Evolutionary conservation across 2,797 vertebrate genomes (phyloP), one percentile per base, ranked within the genome.

Genomic region (Pteronotus mesoamericanus): DNA sequence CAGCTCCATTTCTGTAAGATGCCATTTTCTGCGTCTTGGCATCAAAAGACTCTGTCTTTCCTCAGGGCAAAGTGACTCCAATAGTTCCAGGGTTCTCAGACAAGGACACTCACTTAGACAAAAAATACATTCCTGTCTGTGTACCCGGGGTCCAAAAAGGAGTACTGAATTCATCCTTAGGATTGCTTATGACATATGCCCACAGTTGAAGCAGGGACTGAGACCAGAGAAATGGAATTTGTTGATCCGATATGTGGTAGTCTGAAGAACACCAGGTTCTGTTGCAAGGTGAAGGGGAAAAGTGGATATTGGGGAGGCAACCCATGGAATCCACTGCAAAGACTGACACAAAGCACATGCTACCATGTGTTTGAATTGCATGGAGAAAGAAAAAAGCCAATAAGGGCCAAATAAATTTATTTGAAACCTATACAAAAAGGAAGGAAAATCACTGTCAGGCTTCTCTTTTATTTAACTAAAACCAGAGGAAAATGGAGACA

Each of bases 401-500:
- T 10, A 72, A 57, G 77, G 19, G 90, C 46, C 42, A 79, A 82
- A 53, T 64, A 55, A 61, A 68, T 48, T 32, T 57, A 68, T 94
- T 77, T 87, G 77, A 72, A 77, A 90, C 16, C 69, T 74, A 39
- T 79, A 26, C 48, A 59, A n/a, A 92, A 90, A 86, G 19, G 32
- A 79, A 93, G 78, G 75, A 83, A 53, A 59, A 61, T 71, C 57
- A 9, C 66, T 85, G 37, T 89, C n/a, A 88, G 37, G 77, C 29
- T 89, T 85, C 51, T 72, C 64, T 92, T 68, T 82, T 84, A 57
- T 51, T 96, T 86, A 84, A 69, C 59, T 59, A 55, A 61, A 93
- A 37, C 39, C 44, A 69, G 44, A 71, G 37, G 69, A 86, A 59
- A 80, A 57, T 59, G 91, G 19, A 86, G 64, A 86, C 87, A 59